Evolutionary conservation across 2,797 vertebrate genomes (phyloP), one percentile per base, ranked within the genome.

Genomic region (Falco rusticolus): DNA sequence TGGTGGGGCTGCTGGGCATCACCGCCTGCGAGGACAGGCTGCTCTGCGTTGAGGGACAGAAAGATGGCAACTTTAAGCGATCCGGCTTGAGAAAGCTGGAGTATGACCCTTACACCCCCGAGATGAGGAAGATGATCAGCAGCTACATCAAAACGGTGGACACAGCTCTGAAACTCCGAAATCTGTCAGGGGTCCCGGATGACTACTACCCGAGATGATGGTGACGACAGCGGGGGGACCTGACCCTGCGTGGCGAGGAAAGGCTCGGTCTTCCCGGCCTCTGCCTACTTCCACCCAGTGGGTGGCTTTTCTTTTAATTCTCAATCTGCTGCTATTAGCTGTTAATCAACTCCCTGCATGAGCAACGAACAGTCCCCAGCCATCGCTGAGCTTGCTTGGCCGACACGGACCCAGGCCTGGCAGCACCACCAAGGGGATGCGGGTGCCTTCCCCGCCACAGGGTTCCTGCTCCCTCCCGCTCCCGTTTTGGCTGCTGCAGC

Each of bases 11-110:
- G 88, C 97, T 99, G 97, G 98, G 98, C 22, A 97, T 99, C 84
- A 29, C 98, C 0, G 99, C 98, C 59, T 98, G 98, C 4, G 98
- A 99, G 97, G 99, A 99, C 95, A 98, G 99, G 57, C 98, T 99
- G 85, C 98, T 99, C n/a, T 99, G 99, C 4, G 99, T 99, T 8
- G 99, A 99, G 97, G 98, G 99, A 11, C 99, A 99, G 97, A 99
- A 99, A 96, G 99, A 99, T 0, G 99, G 99, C 37, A 99, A 99
- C 98, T 99, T 99, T 93, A 99, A 99, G 94, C 98, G 99, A 6
- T 99, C 99, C 0, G 99, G 99, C 31, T 97, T 99, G 28, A 97
- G 99, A 22, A 99, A 99, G 66, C 97, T 99, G 21, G 99, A 99
- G 91, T 99, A 99, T 1, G 98, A 99, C 97, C 99, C 99, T 1